Evolutionary conservation across 2,888 invertebrate species (phyloP), one percentile per base, ranked within the genome.

Genomic region (Lasioglossum morio): DNA sequence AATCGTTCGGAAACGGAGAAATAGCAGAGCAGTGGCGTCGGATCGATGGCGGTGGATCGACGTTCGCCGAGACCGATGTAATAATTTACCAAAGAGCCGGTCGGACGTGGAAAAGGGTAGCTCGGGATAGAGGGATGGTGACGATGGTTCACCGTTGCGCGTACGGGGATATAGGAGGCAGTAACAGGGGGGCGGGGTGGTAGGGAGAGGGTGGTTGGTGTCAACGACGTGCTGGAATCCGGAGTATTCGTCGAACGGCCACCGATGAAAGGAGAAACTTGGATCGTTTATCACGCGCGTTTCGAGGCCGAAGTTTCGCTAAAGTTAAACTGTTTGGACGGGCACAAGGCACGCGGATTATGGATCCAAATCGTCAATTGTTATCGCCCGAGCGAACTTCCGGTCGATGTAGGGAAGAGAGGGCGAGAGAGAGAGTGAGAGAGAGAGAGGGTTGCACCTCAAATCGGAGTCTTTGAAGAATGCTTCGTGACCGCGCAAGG

Each of bases 311-410:
- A 87, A 90, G 85, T 90, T 91, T 82, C 78, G 73, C 53, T 43
- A n/a, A 84, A 90, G 86, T 91, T 90, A 87, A 91, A 90, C 88
- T 82, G 88, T 88, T 88, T 85, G 85, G 82, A 85, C 83, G 86
- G 78, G 79, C 80, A 88, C 40, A 79, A 75, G 80, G 84, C 88
- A 88, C 81, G 87, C 82, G 84, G 89, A 89, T 91, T 89, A 91
- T 89, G 89, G 80, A 88, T 87, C 83, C 78, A 79, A 90, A 86
- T 90, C 81, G 85, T 78, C 86, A 85, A 91, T 91, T 88, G 87
- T 88, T 89, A 86, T 88, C 85, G 83, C 80, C 63, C 82, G 23
- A 5, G 27, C 43, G 23, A 87, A 85, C 80, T 89, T 77, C 70
- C 69, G 40, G 23, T 14, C n/a, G 60, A 14, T 10, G n/a, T 23